Percentiles rank a stretch among this genome's conserved stretches.
Evolutionary conservation across 1,140 invertebrate genomes (phyloP).

Genomic region (Elysia chlorotica): DNA sequence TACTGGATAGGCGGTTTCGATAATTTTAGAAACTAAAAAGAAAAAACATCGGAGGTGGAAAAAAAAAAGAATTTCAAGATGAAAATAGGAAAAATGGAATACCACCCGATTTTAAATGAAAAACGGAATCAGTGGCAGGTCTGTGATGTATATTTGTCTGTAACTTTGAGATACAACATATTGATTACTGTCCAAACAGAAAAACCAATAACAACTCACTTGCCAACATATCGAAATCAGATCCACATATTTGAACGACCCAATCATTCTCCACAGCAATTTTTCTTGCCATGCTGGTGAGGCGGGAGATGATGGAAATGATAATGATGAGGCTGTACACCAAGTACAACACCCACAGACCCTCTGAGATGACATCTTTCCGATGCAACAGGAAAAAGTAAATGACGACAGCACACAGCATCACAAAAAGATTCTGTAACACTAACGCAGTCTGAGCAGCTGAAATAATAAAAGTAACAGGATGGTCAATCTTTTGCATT

Average conservation of each 20-base stretch:
- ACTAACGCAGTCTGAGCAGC: slow-evolving; percentile 42
- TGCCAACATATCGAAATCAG: slow-evolving; percentile 46
- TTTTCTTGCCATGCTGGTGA: slow-evolving; percentile 61
- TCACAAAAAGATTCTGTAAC: slow-evolving; percentile 43
- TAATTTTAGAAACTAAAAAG: too few species aligned
- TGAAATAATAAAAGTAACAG: slow-evolving; percentile 31
- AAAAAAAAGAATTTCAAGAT: too few species aligned
- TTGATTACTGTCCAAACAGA: too few species aligned
- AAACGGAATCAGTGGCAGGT: too few species aligned
- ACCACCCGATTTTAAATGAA: too few species aligned
- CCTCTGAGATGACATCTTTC: neutral
- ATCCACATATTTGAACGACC: slow-evolving; percentile 63
- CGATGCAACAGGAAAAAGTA: slow-evolving; percentile 29
- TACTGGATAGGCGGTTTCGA: too few species aligned
- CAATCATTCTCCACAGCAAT: slow-evolving; percentile 67
- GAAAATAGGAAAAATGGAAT: too few species aligned
- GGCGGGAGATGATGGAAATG: slow-evolving; percentile 41
- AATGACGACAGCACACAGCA: slow-evolving; percentile 37
- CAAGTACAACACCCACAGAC: slow-evolving; percentile 23
- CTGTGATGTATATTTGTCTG: too few species aligned
- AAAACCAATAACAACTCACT: too few species aligned
- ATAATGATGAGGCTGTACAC: slow-evolving; percentile 48
- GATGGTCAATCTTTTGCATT: too few species aligned
- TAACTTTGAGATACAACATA: too few species aligned
- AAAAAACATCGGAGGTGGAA: too few species aligned